A percentile compares a stretch with the other conserved stretches of the same genome.
These are phyloP conservation scores for Neodon shergylaensis DNA, from an alignment of 2,113 vertebrate genomes.

Conservation along the genomic window DNA sequence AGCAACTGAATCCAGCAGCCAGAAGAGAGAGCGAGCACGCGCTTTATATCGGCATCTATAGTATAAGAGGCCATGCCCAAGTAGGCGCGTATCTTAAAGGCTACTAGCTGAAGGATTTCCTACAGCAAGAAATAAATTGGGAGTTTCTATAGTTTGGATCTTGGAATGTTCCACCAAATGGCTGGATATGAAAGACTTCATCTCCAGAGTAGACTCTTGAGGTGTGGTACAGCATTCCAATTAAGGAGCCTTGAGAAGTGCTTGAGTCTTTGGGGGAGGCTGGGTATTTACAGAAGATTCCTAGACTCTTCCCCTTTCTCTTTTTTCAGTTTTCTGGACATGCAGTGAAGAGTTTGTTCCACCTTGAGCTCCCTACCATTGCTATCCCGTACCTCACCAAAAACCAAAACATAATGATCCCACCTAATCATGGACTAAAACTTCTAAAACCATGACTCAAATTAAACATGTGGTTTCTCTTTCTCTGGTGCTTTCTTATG, in stretches of 20 bases:
- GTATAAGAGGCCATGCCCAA: too few relatives aligned
- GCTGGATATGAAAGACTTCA: not conserved
- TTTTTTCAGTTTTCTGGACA: not conserved
- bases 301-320: not conserved
- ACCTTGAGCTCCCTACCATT: not conserved
- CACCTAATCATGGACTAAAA: too few relatives aligned
- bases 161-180: not conserved
- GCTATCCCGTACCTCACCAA: not conserved
- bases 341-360: not conserved
- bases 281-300: not conserved
- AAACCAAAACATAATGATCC: not conserved
- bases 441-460: not conserved
- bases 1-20: too few relatives aligned
- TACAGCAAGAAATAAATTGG: not conserved
- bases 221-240: not conserved
- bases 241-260: not conserved
- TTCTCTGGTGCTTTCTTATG: not conserved
- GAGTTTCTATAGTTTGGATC: not conserved
- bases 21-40: accelerated
- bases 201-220: too few relatives aligned
- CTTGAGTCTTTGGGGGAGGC: too few relatives aligned
- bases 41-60: too few relatives aligned
- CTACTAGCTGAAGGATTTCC: too few relatives aligned
- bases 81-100: too few relatives aligned
- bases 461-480: not conserved